These are phyloP conservation scores for Diadema setosum DNA, from an alignment of 35 echinoderm and acorn worm species.

Conservation along the genomic window DNA sequence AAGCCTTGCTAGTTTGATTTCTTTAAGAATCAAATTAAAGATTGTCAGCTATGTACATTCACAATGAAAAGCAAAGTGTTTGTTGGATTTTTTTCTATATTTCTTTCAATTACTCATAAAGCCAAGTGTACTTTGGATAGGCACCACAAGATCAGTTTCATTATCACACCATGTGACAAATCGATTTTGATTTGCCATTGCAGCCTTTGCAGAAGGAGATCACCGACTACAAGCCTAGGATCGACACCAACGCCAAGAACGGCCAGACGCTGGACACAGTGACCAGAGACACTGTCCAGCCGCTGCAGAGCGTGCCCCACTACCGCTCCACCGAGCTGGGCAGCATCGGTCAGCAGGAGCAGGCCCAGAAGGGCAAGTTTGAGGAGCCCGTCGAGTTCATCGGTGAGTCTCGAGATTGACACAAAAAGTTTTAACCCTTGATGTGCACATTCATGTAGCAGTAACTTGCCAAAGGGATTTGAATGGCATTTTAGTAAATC, in stretches of 20 bases:
- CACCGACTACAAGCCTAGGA: conserved; percentile 71
- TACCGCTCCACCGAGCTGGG: conserved; percentile 69
- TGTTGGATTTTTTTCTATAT: too few species aligned
- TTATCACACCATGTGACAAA: neutral
- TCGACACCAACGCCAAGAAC: conserved; percentile 53
- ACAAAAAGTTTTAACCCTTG: too few species aligned
- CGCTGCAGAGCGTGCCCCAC: conserved; percentile 61
- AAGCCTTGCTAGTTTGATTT: too few species aligned
- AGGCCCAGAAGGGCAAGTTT: conserved; percentile 24
- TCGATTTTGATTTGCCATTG: neutral
- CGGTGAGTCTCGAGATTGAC: too few species aligned
- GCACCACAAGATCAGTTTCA: neutral
- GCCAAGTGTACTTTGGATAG: too few species aligned
- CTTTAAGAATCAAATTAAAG: too few species aligned
- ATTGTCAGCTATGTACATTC: too few species aligned
- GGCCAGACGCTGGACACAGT: conserved; percentile 70
- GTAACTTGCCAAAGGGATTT: too few species aligned
- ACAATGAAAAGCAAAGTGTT: too few species aligned
- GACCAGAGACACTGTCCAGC: conserved; percentile 13
- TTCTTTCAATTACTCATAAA: too few species aligned
- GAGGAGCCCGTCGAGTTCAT: conserved; percentile 79
- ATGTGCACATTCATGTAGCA: too few species aligned
- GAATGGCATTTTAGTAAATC: too few species aligned
- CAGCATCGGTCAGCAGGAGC: conserved; percentile 34
- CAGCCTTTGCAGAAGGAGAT: conserved; percentile 95